These are phyloP conservation scores for Diceros bicornis DNA, from an alignment of 2,797 vertebrate species.

Conservation along the genomic window DNA sequence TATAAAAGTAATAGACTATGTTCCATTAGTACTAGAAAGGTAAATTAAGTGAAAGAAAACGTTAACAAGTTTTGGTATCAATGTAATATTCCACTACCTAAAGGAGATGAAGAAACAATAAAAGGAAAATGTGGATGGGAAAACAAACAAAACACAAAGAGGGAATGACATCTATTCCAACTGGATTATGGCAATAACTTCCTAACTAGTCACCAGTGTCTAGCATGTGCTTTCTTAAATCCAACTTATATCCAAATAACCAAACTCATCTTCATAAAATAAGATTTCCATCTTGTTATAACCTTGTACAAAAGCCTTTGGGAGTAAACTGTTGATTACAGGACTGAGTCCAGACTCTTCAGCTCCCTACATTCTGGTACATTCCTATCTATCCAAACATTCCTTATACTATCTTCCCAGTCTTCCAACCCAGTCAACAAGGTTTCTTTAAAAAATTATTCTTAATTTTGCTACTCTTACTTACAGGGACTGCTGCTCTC, in stretches of 20 bases:
- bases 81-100: neutral
- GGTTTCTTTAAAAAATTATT: neutral
- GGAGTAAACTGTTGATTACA: conserved; percentile 15
- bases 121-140: neutral
- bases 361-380: neutral
- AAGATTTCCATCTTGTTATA: neutral
- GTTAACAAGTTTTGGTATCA: neutral
- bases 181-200: conserved; percentile 6
- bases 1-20: conserved; percentile 1
- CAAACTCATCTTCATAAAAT: conserved; percentile 39
- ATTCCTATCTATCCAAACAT: neutral
- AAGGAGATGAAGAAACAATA: conserved; percentile 36
- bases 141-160: conserved; percentile 2
- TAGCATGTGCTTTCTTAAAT: neutral
- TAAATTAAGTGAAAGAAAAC: conserved; percentile 42
- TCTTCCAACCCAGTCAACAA: neutral
- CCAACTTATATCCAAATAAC: neutral
- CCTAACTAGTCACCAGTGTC: conserved; percentile 1
- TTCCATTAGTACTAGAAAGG: neutral
- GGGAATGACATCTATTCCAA: neutral
- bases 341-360: neutral
- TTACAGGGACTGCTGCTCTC: neutral
- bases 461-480: neutral
- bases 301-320: neutral
- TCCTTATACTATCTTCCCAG: neutral